Conservation (phyloP, 2,888 invertebrate genomes). For the Melanchra persicariae region DNA sequence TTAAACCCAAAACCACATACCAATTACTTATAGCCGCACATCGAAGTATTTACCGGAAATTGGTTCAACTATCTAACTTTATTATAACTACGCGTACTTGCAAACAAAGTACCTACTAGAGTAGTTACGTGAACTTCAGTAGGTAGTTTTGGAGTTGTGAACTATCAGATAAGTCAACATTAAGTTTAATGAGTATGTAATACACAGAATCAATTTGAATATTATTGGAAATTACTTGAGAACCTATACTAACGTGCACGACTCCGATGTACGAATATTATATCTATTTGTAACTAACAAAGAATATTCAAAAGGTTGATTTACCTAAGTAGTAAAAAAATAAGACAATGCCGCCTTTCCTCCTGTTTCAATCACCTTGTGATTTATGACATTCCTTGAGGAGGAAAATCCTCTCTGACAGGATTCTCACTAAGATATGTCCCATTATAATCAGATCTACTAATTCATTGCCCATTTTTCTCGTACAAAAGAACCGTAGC, state of each 20-base stretch:
- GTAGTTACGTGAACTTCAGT: constrained; percentile 28
- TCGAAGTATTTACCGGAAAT: constrained; percentile 27
- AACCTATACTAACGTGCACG: neutral
- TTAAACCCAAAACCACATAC: neutral
- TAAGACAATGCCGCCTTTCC: neutral
- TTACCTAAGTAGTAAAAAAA: neutral
- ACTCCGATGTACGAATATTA: too few relatives aligned
- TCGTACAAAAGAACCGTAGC: too few relatives aligned
- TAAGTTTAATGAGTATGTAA: constrained; percentile 36
- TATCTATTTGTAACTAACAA: too few relatives aligned
- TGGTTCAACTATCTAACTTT: constrained; percentile 33
- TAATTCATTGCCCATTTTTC: too few relatives aligned
- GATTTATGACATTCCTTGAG: too few relatives aligned
- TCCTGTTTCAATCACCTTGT: neutral
- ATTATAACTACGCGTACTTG: constrained; percentile 20
- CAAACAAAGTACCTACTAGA: constrained; percentile 6
- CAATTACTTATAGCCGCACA: constrained; percentile 21
- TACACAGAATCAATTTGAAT: constrained; percentile 13
- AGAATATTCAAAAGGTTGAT: neutral
- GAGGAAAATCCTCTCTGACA: neutral
- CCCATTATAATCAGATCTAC: too few relatives aligned
- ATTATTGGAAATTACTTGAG: neutral
- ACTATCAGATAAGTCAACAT: constrained; percentile 43
- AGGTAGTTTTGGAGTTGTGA: constrained; percentile 18
- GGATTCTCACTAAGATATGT: neutral